These are phyloP conservation scores for Euclidia mi DNA, from an alignment of 2,888 invertebrate genomes.

Conservation along the genomic window DNA sequence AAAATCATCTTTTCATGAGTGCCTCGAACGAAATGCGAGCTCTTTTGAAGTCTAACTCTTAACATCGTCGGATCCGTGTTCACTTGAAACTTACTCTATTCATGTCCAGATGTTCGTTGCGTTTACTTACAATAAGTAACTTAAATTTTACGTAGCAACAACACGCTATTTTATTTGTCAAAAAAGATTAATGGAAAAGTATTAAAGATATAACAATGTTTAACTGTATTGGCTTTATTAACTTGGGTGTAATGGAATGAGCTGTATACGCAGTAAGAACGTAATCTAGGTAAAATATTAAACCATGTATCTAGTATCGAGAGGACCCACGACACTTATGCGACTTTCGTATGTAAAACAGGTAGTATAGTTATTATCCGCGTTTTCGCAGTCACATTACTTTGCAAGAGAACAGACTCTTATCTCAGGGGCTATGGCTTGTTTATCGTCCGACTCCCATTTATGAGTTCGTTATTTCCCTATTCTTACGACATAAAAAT, in stretches of 20 bases:
- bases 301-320: conserved; percentile 39
- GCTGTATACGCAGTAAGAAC: conserved; percentile 36
- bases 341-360: conserved; percentile 56
- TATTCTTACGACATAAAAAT: conserved; percentile 87
- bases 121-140: conserved; percentile 32
- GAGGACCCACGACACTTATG: conserved; percentile 41
- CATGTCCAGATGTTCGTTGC: conserved; percentile 56
- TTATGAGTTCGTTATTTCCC: conserved; percentile 88
- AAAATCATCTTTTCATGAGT: conserved; percentile 39
- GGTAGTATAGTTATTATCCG: conserved; percentile 64
- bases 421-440: conserved; percentile 82
- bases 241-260: conserved; percentile 31
- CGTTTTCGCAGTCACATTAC: conserved; percentile 69
- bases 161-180: no score
- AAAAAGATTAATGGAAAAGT: no score
- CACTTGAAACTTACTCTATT: conserved; percentile 68
- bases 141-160: conserved; percentile 9
- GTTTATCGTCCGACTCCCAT: conserved; percentile 86
- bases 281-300: conserved; percentile 38
- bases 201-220: no score
- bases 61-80: conserved; percentile 62
- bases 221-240: not conserved
- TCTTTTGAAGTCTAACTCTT: conserved; percentile 66
- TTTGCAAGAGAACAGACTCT: conserved; percentile 71
- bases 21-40: conserved; percentile 46